Evolutionary conservation across 2,113 vertebrate genomes (phyloP), one percentile per base, ranked within the genome.

Genomic region (Nothocercus julius): DNA sequence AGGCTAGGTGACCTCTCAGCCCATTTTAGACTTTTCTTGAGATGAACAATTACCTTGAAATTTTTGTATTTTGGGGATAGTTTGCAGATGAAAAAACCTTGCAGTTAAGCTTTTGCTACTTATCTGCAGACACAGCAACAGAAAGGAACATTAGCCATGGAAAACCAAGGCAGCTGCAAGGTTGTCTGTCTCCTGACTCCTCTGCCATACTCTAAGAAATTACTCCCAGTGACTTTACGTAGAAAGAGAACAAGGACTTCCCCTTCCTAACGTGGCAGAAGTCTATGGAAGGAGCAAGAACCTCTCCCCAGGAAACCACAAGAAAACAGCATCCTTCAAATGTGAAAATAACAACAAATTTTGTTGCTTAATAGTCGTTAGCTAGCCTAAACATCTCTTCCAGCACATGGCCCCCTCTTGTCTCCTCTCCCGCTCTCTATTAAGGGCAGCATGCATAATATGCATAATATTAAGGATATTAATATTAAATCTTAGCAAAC

Each of bases 351-450:
- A 7, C 5, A 74, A 40, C 16, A 89, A 88, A 49, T n/a, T 56
- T 49, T 90, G 67, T 58, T 45, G 5, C 53, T 85, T 38, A 28
- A 24, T 40, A 59, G 36, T 87, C 11, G 40, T 6, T 42, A 61
- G 73, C 40, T 25, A 54, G 51, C 54, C 54, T 32, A 58, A 58
- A 19, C 20, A 58, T 58, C 30, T 30, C 54, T 32, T 32, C 54
- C 8, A 30, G 54, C 4, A 0, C 11, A 30, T 8, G 12, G 24
- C 30, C 27, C 82, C 34, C 42, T 79, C 28, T 11, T 0, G 0
- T 66, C 13, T 22, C 15, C 54, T 44, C 66, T 58, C 64, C 49
- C 25, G 66, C 59, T 87, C 28, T 47, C 66, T 59, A 1, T 68
- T 85, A 61, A 32, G 58, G 45, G 27, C 81, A 17, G 62, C 24